Base-by-base conservation (phyloP, 2,113 vertebrate species). In the Petrocephalus microphthalmus region DNA sequence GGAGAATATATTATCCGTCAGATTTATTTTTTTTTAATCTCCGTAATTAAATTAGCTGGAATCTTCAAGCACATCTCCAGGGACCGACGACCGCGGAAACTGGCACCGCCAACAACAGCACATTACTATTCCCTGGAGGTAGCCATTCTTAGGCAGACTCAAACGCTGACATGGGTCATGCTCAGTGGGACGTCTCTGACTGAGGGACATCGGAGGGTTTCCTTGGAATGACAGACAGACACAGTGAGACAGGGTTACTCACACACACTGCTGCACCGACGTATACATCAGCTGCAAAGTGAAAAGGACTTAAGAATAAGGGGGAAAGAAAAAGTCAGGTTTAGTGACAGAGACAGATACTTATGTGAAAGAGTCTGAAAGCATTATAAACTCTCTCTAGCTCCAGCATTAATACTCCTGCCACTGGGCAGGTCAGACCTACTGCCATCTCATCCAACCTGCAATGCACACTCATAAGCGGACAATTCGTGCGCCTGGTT, bases 31-130 rank as follows among this genome's bases (percentile, higher is more conserved):
- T 45, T 22, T 13, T 22, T n/a, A 19, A 83, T 83, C 19, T 83
- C 81, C 20, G 37, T 83, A 83, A 83, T 83, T 83, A 49, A 83
- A 83, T 83, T 83, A 83, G 81, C 19, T 45, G 45, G 45, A 83
- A 49, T 83, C 81, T 83, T 49, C 37, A 83, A 47, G 45, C 81
- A 8, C 45, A 11, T 83, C 45, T 22, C 37, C 81, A 49, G 81
- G 10, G 45, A 37, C 81, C 60, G 5, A 83, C 81, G n/a, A 49
- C 81, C 49, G 42, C 10, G 20, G 81, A 83, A 83, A 22, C 20
- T n/a, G 42, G 20, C 8, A 1, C 8, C 81, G 49, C 45, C 74
- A 8, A 45, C 74, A 3, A 3, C 37, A 49, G 81, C 20, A 49
- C 19, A n/a, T 83, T 2, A 83, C 33, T 20, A 10, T 4, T 83